Conservation (phyloP, 2,888 invertebrate genomes). For the Cordilura impudica region DNA sequence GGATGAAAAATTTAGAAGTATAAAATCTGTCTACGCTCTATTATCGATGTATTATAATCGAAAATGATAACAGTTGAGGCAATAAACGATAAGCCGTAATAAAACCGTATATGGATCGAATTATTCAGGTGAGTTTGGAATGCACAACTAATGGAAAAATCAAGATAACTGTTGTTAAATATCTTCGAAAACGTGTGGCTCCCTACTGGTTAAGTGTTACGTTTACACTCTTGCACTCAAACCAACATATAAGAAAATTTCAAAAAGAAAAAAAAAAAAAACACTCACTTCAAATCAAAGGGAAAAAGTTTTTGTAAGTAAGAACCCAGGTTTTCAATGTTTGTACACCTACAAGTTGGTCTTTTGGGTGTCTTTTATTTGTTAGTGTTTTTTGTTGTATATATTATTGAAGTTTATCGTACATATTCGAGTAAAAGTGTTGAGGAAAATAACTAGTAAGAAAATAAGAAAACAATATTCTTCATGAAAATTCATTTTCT, state of each 20-base stretch:
- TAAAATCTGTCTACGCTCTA: no score
- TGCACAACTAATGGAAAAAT: no score
- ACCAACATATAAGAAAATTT: slow-evolving; percentile 4
- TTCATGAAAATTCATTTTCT: slow-evolving; percentile 31
- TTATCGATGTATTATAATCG: no score
- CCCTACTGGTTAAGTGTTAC: neutral
- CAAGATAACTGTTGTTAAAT: no score
- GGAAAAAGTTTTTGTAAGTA: slow-evolving; percentile 9
- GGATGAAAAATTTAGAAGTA: no score
- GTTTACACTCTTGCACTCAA: neutral
- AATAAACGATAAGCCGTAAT: no score
- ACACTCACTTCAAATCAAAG: neutral
- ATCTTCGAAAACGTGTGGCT: no score
- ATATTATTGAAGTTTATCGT: slow-evolving; percentile 9
- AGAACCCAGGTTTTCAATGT: slow-evolving; percentile 42
- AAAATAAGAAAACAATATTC: slow-evolving; percentile 29
- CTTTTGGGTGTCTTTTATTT: slow-evolving; percentile 63
- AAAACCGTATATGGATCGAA: no score
- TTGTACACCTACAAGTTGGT: slow-evolving; percentile 55
- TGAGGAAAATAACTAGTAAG: slow-evolving; percentile 19
- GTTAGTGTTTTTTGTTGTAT: slow-evolving; percentile 32
- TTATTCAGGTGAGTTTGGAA: no score
- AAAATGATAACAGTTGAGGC: no score
- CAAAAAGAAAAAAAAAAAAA: neutral
- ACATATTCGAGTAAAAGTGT: slow-evolving; percentile 38